These are phyloP conservation scores for Heliconius nattereri DNA, from an alignment of 1,140 invertebrate species.

Conservation along the genomic window DNA sequence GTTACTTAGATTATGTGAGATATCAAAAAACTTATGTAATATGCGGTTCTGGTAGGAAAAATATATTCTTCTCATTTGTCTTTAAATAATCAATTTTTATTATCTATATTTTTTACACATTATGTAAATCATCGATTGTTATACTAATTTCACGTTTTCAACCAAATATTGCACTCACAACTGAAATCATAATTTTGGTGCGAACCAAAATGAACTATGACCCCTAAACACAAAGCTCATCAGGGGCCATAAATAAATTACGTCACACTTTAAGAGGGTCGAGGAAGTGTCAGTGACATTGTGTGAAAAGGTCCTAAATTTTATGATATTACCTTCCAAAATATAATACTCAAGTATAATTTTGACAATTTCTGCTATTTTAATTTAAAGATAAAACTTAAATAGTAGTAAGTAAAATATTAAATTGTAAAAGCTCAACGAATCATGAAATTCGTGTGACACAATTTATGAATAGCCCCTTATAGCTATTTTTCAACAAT, in stretches of 20 bases:
- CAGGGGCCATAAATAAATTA: too few relatives aligned
- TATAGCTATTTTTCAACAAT: not conserved
- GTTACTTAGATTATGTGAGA: not conserved
- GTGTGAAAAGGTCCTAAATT: too few relatives aligned
- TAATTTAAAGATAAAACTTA: too few relatives aligned
- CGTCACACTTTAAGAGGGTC: too few relatives aligned
- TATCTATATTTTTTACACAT: not conserved
- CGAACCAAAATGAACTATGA: conserved; percentile 21
- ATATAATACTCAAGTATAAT: too few relatives aligned
- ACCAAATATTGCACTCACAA: conserved; percentile 25
- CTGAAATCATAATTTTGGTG: conserved; percentile 20
- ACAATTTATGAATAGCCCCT: too few relatives aligned
- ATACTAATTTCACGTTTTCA: conserved; percentile 19
- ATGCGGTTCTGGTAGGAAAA: conserved; percentile 17
- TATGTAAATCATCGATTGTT: conserved; percentile 4
- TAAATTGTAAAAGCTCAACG: too few relatives aligned
- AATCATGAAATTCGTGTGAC: too few relatives aligned
- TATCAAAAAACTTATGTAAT: conserved; percentile 20
- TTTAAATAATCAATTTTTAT: conserved; percentile 17
- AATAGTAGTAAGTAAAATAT: too few relatives aligned
- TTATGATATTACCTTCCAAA: too few relatives aligned
- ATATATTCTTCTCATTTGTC: conserved; percentile 13
- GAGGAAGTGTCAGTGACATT: too few relatives aligned
- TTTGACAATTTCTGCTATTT: too few relatives aligned
- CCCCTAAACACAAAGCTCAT: conserved; percentile 21